Evolutionary conservation across 2,797 vertebrate species (phyloP).

Genomic region (Spizella passerina): DNA sequence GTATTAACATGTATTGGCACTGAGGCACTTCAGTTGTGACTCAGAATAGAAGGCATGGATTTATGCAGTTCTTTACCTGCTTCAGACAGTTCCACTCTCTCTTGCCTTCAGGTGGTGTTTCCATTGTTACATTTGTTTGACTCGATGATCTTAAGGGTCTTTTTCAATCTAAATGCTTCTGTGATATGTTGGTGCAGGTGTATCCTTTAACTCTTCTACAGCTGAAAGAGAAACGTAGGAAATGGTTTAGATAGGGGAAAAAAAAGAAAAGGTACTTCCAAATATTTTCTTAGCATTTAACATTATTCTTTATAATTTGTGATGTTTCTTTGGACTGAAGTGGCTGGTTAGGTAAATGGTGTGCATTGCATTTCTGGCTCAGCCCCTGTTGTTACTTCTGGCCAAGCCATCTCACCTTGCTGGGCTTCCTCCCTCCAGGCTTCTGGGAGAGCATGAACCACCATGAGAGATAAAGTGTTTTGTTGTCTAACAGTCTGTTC

Average conservation of each 20-base stretch:
- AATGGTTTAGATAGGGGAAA: background rate
- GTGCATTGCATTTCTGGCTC: background rate
- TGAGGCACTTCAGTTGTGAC: background rate
- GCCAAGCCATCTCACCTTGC: background rate
- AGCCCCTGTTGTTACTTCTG: background rate
- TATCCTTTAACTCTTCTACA: background rate
- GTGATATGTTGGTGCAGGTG: background rate
- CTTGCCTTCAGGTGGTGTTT: background rate
- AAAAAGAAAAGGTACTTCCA: fast-evolving
- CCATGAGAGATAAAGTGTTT: background rate
- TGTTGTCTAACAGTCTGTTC: background rate
- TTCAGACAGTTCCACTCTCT: background rate
- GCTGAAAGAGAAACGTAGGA: background rate
- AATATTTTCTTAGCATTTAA: background rate
- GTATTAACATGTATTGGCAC: background rate
- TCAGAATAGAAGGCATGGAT: background rate
- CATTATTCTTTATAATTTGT: background rate
- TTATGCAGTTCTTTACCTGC: background rate
- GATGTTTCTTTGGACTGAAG: background rate
- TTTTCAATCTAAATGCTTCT: background rate
- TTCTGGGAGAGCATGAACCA: background rate
- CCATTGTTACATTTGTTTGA: background rate
- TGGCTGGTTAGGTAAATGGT: background rate
- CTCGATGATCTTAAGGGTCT: background rate
- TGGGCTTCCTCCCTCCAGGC: background rate